Evolutionary conservation across 2,797 vertebrate genomes (phyloP).

Genomic region (Choloepus didactylus): DNA sequence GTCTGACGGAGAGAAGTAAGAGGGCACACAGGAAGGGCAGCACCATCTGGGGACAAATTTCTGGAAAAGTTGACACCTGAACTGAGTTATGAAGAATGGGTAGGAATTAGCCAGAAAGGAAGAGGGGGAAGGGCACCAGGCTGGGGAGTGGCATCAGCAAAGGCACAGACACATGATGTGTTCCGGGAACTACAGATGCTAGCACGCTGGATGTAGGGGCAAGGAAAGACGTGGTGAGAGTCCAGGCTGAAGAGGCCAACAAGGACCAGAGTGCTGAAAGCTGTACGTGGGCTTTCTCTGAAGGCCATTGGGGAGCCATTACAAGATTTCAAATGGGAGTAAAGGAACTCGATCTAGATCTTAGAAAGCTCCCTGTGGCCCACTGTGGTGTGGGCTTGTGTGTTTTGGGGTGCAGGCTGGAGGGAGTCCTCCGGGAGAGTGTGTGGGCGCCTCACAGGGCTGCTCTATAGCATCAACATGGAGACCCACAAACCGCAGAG

Average conservation of each 20-base stretch:
- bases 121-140: too few species aligned
- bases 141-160: not conserved
- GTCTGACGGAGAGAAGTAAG: not conserved
- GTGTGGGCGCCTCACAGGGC: too few species aligned
- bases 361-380: not conserved
- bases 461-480: not conserved
- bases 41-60: not conserved
- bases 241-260: not conserved
- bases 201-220: not conserved
- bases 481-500: not conserved
- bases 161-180: not conserved
- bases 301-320: not conserved
- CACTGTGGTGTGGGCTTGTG: accelerated
- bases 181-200: not conserved
- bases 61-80: not conserved
- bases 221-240: not conserved
- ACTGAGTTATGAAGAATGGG: not conserved
- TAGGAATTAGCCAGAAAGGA: not conserved
- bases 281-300: not conserved
- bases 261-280: not conserved
- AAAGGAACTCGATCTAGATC: not conserved
- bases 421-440: too few species aligned
- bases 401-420: not conserved
- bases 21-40: not conserved
- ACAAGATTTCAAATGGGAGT: not conserved